Conservation (phyloP, 1,140 invertebrate species). For the Aphelenchoides avenae region DNA sequence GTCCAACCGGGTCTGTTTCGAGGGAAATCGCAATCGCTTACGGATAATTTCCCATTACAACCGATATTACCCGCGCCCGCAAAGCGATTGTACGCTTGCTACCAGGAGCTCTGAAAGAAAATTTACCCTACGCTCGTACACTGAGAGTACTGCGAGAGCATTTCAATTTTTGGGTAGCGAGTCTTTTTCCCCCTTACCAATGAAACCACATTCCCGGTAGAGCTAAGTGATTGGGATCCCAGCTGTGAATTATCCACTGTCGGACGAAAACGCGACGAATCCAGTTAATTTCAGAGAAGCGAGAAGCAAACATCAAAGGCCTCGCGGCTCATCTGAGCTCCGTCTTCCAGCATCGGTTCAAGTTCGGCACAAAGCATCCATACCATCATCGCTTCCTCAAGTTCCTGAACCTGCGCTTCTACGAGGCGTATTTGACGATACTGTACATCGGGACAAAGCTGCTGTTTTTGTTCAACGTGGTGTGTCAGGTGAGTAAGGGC, state of each 20-base stretch:
- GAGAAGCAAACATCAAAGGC: slow-evolving; percentile 28
- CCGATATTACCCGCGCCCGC: no score
- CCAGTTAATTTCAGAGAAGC: slow-evolving; percentile 1
- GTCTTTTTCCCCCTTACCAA: no score
- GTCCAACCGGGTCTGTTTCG: slow-evolving; percentile 46
- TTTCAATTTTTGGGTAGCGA: no score
- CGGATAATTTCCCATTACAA: no score
- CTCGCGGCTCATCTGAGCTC: slow-evolving; percentile 41
- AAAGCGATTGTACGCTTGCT: no score
- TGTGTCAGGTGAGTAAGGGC: slow-evolving; percentile 38
- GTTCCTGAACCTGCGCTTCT: slow-evolving; percentile 52
- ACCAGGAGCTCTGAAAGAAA: no score
- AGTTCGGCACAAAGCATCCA: slow-evolving; percentile 31
- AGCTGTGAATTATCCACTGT: slow-evolving; percentile 25
- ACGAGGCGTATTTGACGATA: slow-evolving; percentile 54
- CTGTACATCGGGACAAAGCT: slow-evolving; percentile 52
- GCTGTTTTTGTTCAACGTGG: slow-evolving; percentile 51
- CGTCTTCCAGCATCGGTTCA: slow-evolving; percentile 50
- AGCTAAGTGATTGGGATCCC: no score
- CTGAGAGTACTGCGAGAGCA: no score
- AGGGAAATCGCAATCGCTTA: no score
- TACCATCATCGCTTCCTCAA: slow-evolving; percentile 30
- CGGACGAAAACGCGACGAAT: no score
- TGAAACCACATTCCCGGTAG: no score
- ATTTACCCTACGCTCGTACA: no score